Base-by-base conservation (phyloP, 92 coral and sea anemone genomes). In the Pocillopora grandis region DNA sequence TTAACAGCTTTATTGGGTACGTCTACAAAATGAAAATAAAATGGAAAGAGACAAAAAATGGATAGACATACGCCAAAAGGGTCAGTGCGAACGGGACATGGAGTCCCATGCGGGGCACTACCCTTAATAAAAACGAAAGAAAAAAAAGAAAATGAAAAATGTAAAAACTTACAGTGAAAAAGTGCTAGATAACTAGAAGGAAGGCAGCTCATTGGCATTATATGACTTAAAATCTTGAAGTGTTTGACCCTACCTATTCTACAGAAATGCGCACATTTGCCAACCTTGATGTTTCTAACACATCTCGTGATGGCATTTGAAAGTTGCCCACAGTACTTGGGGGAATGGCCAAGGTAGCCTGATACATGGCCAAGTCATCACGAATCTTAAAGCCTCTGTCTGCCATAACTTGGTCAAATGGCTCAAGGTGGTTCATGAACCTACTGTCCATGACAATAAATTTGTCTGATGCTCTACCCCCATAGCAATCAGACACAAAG, bases 221-320 rank as follows among this genome's bases (percentile, higher is more conserved):
- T 77, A 61, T 65, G 57, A 75, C 76, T 73, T 85, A 79, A 58
- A 78, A 74, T 84, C 58, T 81, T 59, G 49, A 74, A 86, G 78
- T 85, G 82, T 70, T 86, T 87, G 71, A 80, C 68, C 31, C 80
- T 63, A 31, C 71, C 81, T 74, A 81, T 75, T 83, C 86, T 14
- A 90, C 93, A 72, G 87, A 82, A 33, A 87, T 87, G 49, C 76
- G 73, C 35, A 77, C 89, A 72, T 80, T 91, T n/a, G 85, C 91
- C 48, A 88, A 80, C 48, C 35, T 62, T 33, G 87, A 83, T 15
- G 89, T 84, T 62, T 76, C 82, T 13, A 6, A 23, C 17, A 90
- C 93, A 55, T 87, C 86, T 12, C 70, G 68, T 31, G 83, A 48
- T 20, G 70, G 20, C 89, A 90, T 90, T 71, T 90, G 90, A 74